These are phyloP conservation scores for Melanchra persicariae DNA, from an alignment of 2,888 invertebrate genomes.

Conservation along the genomic window DNA sequence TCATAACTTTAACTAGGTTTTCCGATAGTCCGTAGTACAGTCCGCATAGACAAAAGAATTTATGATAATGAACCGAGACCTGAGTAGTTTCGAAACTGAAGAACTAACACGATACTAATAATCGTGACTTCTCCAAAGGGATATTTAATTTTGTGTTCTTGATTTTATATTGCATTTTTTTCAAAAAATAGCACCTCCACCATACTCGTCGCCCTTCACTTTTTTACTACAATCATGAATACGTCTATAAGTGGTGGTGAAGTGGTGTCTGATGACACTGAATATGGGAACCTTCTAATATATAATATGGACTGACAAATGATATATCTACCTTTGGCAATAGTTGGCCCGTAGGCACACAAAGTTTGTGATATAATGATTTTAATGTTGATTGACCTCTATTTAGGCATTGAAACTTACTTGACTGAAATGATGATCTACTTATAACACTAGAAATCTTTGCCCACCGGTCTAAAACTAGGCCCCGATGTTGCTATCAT, in stretches of 20 bases:
- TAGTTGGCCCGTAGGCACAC: background rate
- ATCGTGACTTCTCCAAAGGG: background rate
- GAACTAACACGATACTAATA: no score
- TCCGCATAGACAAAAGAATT: background rate
- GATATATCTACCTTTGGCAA: background rate
- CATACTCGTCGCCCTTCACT: no score
- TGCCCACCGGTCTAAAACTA: background rate
- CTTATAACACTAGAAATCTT: background rate
- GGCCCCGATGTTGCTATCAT: slow-evolving; percentile 26
- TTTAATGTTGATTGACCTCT: background rate
- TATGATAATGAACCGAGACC: background rate
- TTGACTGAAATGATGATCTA: slow-evolving; percentile 9
- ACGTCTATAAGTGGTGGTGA: no score
- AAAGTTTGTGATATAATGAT: background rate
- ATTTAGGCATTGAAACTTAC: slow-evolving; percentile 2
- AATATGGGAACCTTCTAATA: background rate
- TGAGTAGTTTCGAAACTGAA: background rate
- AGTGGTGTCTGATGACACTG: no score
- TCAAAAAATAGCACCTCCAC: no score
- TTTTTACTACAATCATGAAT: no score
- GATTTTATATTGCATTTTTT: no score
- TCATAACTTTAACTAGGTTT: slow-evolving; percentile 20
- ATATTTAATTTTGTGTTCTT: background rate
- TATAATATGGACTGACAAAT: no score
- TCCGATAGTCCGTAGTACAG: background rate